phyloP scores from a whole-genome alignment of 2,113 vertebrate genomes.

The Sus scrofa region DNA sequence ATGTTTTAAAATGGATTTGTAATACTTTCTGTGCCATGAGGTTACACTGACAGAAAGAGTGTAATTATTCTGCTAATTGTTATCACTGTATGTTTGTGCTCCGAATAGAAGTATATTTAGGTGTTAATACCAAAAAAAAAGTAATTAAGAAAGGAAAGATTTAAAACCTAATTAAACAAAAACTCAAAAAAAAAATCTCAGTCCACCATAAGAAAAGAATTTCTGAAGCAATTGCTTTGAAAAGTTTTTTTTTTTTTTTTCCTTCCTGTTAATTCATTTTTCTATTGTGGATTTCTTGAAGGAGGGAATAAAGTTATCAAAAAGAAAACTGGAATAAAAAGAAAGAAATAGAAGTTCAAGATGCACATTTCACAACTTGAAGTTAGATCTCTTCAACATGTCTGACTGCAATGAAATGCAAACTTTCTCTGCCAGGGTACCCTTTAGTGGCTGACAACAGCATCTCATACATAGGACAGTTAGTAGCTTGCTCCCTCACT shows the following conservation, averaged over 20 bases:
- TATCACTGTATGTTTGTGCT: constrained; percentile 91
- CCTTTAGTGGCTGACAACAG: not conserved
- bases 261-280: constrained; percentile 84
- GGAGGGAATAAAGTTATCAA: constrained; percentile 46
- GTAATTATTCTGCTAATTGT: constrained; percentile 92
- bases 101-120: constrained; percentile 90
- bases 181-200: constrained; percentile 75
- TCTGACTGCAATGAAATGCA: not conserved
- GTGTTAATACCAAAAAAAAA: constrained; percentile 86
- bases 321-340: constrained; percentile 45
- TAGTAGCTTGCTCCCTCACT: not conserved
- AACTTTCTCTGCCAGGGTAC: not conserved
- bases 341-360: constrained; percentile 36
- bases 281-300: constrained; percentile 64
- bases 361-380: not conserved
- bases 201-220: constrained; percentile 73
- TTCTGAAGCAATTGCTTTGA: constrained; percentile 74
- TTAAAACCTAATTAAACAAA: constrained; percentile 89
- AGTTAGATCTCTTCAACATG: not conserved
- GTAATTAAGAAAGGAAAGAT: constrained; percentile 90
- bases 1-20: constrained; percentile 94
- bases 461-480: not conserved
- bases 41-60: constrained; percentile 91
- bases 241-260: constrained; percentile 78
- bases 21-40: constrained; percentile 91